A percentile compares a stretch with the other conserved stretches of the same genome.
Evolutionary conservation across 2,113 vertebrate species (phyloP).

Genomic region (Ariopsis seemanni): DNA sequence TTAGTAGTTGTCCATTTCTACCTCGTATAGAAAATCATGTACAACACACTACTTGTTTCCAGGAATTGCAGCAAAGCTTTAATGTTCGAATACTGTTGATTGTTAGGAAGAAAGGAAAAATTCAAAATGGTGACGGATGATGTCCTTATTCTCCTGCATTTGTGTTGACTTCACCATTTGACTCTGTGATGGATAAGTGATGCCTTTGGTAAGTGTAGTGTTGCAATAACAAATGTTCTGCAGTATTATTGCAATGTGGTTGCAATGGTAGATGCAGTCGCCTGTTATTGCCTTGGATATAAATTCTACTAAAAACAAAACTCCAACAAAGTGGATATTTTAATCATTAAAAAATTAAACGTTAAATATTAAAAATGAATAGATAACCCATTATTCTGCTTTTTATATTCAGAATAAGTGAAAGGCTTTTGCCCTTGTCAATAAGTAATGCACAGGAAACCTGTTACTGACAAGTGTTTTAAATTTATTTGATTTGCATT

Average conservation of each 20-base stretch:
- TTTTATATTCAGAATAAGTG: slow-evolving; percentile 19
- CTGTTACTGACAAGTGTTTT: slow-evolving; percentile 52
- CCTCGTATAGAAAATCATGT: slow-evolving; percentile 78
- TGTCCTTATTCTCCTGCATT: slow-evolving; percentile 16
- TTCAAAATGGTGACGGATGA: not conserved
- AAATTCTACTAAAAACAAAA: slow-evolving; percentile 12
- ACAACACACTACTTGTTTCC: slow-evolving; percentile 72
- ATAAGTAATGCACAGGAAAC: slow-evolving; percentile 14
- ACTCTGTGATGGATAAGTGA: not conserved
- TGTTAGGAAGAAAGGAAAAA: not conserved
- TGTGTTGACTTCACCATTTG: slow-evolving; percentile 6
- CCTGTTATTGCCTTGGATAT: not conserved
- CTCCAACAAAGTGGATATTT: slow-evolving; percentile 23
- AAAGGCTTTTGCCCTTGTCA: slow-evolving; percentile 54
- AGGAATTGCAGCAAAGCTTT: slow-evolving; percentile 29
- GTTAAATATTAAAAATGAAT: not conserved
- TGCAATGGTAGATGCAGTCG: slow-evolving; percentile 26
- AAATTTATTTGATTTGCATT: slow-evolving; percentile 33
- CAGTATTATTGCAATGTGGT: slow-evolving; percentile 13
- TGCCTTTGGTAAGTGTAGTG: not conserved
- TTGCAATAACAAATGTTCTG: slow-evolving; percentile 16
- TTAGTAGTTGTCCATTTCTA: slow-evolving; percentile 92
- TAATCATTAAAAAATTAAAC: slow-evolving; percentile 15
- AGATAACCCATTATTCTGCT: slow-evolving; percentile 59
- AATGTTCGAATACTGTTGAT: slow-evolving; percentile 28